Conservation (phyloP, 2,797 vertebrate species). For the Anabas testudineus region DNA sequence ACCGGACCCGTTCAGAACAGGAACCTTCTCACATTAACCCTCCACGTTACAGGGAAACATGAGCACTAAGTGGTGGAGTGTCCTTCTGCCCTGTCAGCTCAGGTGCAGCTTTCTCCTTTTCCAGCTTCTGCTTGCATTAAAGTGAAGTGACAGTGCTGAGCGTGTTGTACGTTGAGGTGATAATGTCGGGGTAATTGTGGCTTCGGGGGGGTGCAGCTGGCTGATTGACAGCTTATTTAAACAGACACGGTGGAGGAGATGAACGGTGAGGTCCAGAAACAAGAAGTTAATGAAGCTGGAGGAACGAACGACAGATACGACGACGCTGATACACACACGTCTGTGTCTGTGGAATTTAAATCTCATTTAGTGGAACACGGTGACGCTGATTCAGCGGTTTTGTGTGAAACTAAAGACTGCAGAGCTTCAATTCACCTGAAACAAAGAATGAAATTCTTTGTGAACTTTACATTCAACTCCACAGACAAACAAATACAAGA, state of each 20-base stretch:
- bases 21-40: not conserved
- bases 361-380: conserved; percentile 46
- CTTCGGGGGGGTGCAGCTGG: conserved; percentile 3
- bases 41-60: not conserved
- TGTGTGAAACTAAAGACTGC: not conserved
- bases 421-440: conserved; percentile 1
- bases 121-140: conserved; percentile 17
- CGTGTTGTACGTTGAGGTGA: conserved; percentile 36
- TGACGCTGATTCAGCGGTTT: conserved; percentile 31
- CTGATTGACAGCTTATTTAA: conserved; percentile 73
- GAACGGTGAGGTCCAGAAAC: conserved; percentile 50
- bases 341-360: conserved; percentile 46
- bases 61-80: too few species aligned
- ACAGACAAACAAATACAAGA: not conserved
- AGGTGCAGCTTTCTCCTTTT: conserved; percentile 7
- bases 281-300: conserved; percentile 68
- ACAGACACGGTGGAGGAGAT: conserved; percentile 59
- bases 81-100: too few species aligned
- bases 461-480: not conserved
- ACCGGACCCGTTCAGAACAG: not conserved
- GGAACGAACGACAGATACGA: conserved; percentile 62
- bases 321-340: conserved; percentile 31
- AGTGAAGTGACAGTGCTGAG: conserved; percentile 16
- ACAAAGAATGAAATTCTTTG: conserved; percentile 8
- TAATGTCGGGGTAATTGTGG: conserved; percentile 57